A percentile compares a stretch with the other conserved stretches of the same genome.
These are phyloP conservation scores for Acanthosepion esculentum DNA, from an alignment of 2,888 invertebrate genomes.

Conservation along the genomic window DNA sequence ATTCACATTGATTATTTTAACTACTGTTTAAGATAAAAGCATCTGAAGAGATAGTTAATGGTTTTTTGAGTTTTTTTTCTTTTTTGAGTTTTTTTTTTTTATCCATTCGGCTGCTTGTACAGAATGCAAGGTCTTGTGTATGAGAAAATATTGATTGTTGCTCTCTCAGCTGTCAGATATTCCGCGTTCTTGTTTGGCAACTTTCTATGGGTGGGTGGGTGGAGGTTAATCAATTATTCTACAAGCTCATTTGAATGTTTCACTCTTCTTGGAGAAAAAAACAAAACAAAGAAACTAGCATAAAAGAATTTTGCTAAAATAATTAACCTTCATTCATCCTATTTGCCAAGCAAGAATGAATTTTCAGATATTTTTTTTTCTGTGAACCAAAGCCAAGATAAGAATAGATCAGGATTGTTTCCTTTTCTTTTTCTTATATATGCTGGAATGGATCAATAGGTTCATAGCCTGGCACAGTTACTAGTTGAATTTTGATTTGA, in stretches of 20 bases:
- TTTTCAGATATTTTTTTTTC: neutral
- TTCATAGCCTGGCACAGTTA: too few relatives aligned
- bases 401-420: too few relatives aligned
- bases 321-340: neutral
- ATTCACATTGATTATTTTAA: neutral
- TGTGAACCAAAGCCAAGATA: too few relatives aligned
- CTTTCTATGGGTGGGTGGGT: neutral
- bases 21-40: neutral
- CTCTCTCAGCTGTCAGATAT: neutral
- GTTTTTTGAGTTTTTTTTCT: neutral
- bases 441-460: too few relatives aligned
- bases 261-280: too few relatives aligned
- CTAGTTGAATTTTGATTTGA: too few relatives aligned
- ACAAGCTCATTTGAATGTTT: neutral
- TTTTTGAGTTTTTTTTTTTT: too few relatives aligned
- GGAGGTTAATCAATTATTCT: conserved; percentile 22
- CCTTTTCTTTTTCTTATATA: too few relatives aligned
- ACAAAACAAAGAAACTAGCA: neutral
- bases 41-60: too few relatives aligned
- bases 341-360: neutral
- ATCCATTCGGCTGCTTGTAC: neutral
- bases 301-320: neutral
- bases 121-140: neutral
- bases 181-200: neutral
- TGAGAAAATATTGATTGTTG: neutral